These are phyloP conservation scores for Gymnarchus niloticus DNA, from an alignment of 2,113 vertebrate species.

Conservation along the genomic window DNA sequence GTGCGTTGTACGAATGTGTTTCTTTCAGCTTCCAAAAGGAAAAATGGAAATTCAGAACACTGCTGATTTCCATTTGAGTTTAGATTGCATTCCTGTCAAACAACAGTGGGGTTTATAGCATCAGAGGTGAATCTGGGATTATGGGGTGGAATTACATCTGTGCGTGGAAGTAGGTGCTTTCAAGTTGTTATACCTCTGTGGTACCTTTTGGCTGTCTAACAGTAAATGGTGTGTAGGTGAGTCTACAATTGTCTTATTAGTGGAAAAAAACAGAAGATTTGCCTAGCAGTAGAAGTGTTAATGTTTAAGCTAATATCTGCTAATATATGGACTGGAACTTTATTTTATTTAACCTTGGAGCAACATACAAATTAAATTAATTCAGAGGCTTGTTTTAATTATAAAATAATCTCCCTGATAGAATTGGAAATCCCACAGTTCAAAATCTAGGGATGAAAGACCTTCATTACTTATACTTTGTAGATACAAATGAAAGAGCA, in stretches of 20 bases:
- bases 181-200: background rate
- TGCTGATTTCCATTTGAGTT: background rate
- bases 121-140: background rate
- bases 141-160: background rate
- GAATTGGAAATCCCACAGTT: conserved; percentile 42
- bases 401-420: conserved; percentile 46
- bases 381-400: conserved; percentile 58
- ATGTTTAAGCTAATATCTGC: conserved; percentile 36
- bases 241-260: background rate
- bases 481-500: conserved; percentile 34
- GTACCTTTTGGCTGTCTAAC: background rate
- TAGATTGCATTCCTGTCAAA: background rate
- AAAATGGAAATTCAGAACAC: background rate
- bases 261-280: background rate
- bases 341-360: conserved; percentile 47
- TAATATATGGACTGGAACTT: conserved; percentile 34
- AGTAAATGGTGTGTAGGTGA: background rate
- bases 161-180: background rate
- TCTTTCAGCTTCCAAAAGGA: background rate
- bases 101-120: background rate
- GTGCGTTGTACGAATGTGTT: background rate
- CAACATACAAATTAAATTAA: conserved; percentile 50
- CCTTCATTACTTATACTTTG: conserved; percentile 47
- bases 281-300: conserved; percentile 29
- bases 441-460: conserved; percentile 35